A percentile compares a stretch with the other conserved stretches of the same genome.
Conservation (phyloP, 1,140 invertebrate species). For the Aphelinus certus region DNA sequence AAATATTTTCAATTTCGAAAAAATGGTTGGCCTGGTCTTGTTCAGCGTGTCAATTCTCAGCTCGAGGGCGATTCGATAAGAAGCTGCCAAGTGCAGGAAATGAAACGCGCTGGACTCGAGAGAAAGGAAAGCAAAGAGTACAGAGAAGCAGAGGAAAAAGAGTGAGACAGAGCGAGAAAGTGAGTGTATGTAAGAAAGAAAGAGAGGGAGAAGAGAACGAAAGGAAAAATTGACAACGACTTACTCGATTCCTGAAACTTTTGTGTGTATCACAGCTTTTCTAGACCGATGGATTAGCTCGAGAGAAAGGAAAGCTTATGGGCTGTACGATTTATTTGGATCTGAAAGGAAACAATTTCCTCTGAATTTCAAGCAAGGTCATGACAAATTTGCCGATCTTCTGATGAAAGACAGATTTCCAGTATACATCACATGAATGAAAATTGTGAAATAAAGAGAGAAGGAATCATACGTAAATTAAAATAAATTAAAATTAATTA, state of each 20-base stretch:
- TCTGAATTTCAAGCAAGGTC: no score
- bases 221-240: background rate
- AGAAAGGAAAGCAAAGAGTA: background rate
- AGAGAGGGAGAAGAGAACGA: background rate
- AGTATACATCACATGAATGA: no score
- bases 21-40: background rate
- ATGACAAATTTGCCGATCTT: no score
- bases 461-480: no score
- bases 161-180: background rate
- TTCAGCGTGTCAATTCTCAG: background rate
- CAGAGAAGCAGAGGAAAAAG: background rate
- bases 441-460: no score
- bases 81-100: slow-evolving; percentile 37
- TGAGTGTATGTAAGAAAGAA: background rate
- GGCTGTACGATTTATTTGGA: no score
- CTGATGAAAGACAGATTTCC: no score
- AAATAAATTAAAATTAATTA: no score
- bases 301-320: background rate
- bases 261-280: slow-evolving; percentile 28
- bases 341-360: no score
- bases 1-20: slow-evolving; percentile 31
- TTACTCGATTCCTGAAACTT: slow-evolving; percentile 14
- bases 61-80: slow-evolving; percentile 29
- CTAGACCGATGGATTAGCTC: slow-evolving; percentile 6
- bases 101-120: slow-evolving; percentile 22